These are phyloP conservation scores for Enteromius paludinosus DNA, from an alignment of 2,797 vertebrate species.

Conservation along the genomic window DNA sequence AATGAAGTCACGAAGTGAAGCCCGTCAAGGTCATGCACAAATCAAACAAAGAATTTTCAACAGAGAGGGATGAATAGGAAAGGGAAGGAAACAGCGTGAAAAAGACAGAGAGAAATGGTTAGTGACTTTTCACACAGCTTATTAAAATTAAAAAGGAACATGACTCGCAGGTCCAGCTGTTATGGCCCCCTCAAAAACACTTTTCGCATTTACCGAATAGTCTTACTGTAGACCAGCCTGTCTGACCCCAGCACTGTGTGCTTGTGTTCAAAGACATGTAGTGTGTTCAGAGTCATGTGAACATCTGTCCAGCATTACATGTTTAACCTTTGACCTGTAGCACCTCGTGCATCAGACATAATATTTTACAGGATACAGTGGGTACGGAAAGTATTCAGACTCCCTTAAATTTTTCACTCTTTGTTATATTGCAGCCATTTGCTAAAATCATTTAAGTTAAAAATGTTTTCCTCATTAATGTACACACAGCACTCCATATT, in stretches of 20 bases:
- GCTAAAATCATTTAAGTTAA: no score
- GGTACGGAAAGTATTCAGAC: no score
- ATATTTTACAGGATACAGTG: conserved; percentile 15
- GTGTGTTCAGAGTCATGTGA: conserved; percentile 30
- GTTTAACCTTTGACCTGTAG: conserved; percentile 43
- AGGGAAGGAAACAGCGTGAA: not conserved
- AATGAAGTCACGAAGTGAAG: conserved; percentile 1
- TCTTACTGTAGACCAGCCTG: conserved; percentile 15
- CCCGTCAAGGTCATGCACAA: conserved; percentile 47
- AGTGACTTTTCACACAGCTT: conserved; percentile 2
- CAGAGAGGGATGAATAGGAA: not conserved
- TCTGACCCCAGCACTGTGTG: conserved; percentile 17
- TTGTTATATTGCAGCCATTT: no score
- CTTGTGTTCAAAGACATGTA: conserved; percentile 31
- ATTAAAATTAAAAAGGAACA: conserved; percentile 40
- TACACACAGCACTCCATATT: no score
- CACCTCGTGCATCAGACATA: conserved; percentile 21
- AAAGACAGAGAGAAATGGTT: not conserved
- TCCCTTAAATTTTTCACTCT: no score
- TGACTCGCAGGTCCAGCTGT: conserved; percentile 37
- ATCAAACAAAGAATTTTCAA: conserved; percentile 18
- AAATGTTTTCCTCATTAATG: no score
- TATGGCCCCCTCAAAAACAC: conserved; percentile 43
- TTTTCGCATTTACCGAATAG: conserved; percentile 42
- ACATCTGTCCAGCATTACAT: conserved; percentile 49